phyloP scores from a whole-genome alignment of 2,113 vertebrate genomes.

The Progne subis region DNA sequence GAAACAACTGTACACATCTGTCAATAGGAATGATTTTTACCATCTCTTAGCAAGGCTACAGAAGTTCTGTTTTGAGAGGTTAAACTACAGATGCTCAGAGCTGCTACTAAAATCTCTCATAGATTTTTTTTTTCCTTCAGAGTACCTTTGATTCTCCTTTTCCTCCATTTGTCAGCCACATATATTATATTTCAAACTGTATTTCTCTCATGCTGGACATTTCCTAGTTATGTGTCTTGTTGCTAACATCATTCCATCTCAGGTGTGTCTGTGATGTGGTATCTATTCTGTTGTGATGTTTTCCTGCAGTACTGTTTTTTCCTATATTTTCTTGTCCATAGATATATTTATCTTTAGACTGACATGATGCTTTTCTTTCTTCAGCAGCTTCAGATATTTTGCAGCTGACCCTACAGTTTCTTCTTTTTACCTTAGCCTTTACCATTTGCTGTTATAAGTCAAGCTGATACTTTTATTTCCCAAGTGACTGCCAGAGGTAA shows the following conservation, averaged over 20 bases:
- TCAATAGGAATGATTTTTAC: background rate
- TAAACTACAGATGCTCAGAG: background rate
- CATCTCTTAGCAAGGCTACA: background rate
- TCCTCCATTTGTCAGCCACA: background rate
- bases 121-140: background rate
- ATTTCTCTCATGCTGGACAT: background rate
- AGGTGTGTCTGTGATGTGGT: background rate
- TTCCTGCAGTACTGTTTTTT: background rate
- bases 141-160: background rate
- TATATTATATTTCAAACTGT: background rate
- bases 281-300: background rate
- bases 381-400: background rate
- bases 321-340: background rate
- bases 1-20: background rate
- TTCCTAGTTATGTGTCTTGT: background rate
- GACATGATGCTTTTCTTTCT: background rate
- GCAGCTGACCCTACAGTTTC: background rate
- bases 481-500: background rate
- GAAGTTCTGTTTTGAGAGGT: background rate
- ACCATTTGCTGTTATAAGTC: background rate
- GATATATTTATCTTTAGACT: background rate
- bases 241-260: background rate
- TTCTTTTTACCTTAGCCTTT: background rate
- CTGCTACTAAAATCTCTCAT: background rate
- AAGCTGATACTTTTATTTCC: slow-evolving; percentile 10